Base-by-base conservation (phyloP, 2,113 vertebrate species). In the Myotis yumanensis region DNA sequence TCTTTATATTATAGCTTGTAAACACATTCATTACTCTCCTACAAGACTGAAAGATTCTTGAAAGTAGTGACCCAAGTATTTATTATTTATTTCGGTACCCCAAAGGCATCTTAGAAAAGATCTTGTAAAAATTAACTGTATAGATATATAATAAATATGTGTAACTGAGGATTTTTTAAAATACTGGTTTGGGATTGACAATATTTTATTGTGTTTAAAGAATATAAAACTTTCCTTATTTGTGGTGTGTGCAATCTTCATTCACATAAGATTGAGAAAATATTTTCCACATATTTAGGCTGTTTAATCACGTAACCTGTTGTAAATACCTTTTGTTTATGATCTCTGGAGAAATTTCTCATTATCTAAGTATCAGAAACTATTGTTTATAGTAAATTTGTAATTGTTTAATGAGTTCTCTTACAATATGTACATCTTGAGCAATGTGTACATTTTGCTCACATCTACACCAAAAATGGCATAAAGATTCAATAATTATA, bases 11-110 rank as follows among this genome's bases (percentile, higher is more conserved):
- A 59, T 37, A 85, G 16, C 20, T 86, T 91, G 40, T 30, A 79
- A 95, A 80, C n/a, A 66, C 30, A 18, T 32, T 84, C 28, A 95
- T 75, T 46, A 46, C 32, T 83, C 23, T 23, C n/a, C 82, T 59
- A 23, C 1, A 86, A 94, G 62, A 69, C 43, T 66, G 72, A 92
- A 88, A 92, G 46, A 83, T 89, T 91, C 64, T 81, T 87, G 86
- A 93, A 62, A 32, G 25, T 52, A 62, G n/a, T 43, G n/a, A 81
- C 28, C 46, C 16, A 32, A 76, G 72, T 80, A 54, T 94, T 72
- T 62, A 72, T 86, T 91, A 75, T 64, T 62, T 92, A 71, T 40
- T 28, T n/a, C 25, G 46, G 28, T 37, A 86, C 0, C 10, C 30
- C 28, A 81, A 4, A 37, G 37, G 6, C 5, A 43, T 64, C 16